Conservation (phyloP, 2,797 vertebrate genomes). For the Syngnathus acus region DNA sequence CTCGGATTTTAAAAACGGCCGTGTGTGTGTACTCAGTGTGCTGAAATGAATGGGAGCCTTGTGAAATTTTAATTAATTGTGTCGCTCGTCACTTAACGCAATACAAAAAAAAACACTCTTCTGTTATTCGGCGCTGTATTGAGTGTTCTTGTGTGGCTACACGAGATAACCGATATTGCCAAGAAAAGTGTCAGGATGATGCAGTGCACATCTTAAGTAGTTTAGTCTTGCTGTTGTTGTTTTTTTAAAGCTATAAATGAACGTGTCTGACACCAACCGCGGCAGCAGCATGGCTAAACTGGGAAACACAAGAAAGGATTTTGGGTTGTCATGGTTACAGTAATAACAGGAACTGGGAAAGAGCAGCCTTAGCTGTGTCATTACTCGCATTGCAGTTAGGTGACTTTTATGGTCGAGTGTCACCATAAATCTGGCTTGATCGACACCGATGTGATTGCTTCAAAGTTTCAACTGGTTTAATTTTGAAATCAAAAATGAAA, state of each 20-base stretch:
- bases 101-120: not conserved
- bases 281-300: not conserved
- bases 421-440: not conserved
- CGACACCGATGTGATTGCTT: not conserved
- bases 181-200: slow-evolving; percentile 2
- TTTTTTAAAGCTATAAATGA: not conserved
- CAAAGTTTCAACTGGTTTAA: too few species aligned
- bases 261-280: slow-evolving; percentile 1
- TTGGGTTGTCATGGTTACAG: slow-evolving; percentile 1
- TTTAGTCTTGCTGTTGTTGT: not conserved
- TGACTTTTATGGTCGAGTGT: not conserved
- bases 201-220: not conserved
- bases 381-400: not conserved
- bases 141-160: not conserved
- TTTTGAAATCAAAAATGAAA: not conserved
- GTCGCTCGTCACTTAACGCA: not conserved
- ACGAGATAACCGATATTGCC: not conserved
- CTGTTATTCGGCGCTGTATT: not conserved
- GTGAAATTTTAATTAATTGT: not conserved
- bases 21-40: not conserved
- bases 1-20: too few species aligned
- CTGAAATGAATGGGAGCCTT: not conserved
- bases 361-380: not conserved
- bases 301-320: slow-evolving; percentile 3
- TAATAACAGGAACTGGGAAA: not conserved